Evolutionary conservation across 2,797 vertebrate species (phyloP).

Genomic region (Diglossa cyanea): DNA sequence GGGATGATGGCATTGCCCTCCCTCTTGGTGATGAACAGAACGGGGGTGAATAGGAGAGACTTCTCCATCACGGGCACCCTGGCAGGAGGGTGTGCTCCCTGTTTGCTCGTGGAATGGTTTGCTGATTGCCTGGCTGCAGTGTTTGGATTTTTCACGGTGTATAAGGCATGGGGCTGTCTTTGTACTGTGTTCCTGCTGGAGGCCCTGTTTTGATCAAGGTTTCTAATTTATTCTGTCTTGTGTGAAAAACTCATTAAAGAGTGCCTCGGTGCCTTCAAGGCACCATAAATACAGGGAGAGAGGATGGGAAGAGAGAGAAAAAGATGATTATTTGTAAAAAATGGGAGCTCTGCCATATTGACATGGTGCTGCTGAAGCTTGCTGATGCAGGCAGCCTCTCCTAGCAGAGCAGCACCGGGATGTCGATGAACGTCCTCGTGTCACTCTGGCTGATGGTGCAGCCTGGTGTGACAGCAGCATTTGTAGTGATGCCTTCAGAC

Average conservation of each 20-base stretch:
- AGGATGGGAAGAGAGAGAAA: neutral
- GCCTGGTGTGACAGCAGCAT: neutral
- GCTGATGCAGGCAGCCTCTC: neutral
- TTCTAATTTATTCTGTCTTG: neutral
- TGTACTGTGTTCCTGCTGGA: neutral
- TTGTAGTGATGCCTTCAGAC: neutral
- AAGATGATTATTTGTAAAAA: neutral
- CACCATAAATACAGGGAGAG: rapidly evolving
- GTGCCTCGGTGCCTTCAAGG: neutral
- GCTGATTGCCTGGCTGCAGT: neutral
- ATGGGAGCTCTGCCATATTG: neutral
- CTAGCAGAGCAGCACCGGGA: neutral
- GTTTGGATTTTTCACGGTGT: neutral
- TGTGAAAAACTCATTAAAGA: constrained; percentile 6
- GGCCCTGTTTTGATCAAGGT: neutral
- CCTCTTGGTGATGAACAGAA: rapidly evolving
- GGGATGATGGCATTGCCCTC: neutral
- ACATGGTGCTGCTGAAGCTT: neutral
- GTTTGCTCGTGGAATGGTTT: neutral
- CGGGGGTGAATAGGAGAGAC: neutral
- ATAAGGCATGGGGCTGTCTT: neutral
- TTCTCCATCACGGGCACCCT: rapidly evolving
- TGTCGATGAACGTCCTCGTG: neutral
- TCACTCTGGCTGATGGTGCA: neutral
- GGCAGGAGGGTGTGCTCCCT: neutral